Evolutionary conservation across 2,797 vertebrate species (phyloP).

Genomic region (Malurus leucopterus): DNA sequence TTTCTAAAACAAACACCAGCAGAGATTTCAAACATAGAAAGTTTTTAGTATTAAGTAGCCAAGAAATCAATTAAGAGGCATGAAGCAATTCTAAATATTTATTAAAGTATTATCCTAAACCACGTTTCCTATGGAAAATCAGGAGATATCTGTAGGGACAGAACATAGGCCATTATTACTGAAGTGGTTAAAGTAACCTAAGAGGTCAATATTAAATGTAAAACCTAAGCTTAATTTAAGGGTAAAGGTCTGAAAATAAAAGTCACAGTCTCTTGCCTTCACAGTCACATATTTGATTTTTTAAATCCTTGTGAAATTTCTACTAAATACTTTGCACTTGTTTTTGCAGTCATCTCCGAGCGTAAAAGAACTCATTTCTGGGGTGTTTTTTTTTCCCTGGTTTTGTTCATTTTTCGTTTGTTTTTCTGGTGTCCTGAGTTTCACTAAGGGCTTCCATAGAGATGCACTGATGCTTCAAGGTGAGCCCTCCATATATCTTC

Average conservation of each 20-base stretch:
- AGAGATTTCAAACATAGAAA: neutral
- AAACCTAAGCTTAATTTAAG: neutral
- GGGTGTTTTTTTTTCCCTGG: fast-evolving
- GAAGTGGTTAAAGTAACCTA: neutral
- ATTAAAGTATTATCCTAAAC: neutral
- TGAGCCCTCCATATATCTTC: neutral
- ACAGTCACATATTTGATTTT: neutral
- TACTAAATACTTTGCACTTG: neutral
- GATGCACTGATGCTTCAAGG: neutral
- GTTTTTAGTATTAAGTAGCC: neutral
- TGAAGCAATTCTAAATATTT: neutral
- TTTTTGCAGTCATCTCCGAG: neutral
- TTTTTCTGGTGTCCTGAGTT: neutral
- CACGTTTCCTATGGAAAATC: neutral
- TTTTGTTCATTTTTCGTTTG: neutral
- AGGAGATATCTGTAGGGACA: neutral
- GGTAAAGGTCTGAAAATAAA: neutral
- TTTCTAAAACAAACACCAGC: neutral
- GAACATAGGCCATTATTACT: neutral
- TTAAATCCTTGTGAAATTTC: neutral
- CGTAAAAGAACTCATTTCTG: neutral
- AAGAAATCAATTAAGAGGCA: slow-evolving; percentile 8
- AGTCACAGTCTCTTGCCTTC: neutral
- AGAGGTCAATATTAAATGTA: neutral
- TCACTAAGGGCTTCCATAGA: neutral